Base-by-base conservation (phyloP, 2,888 invertebrate genomes). In the Mesodorylaimus sp. region DNA sequence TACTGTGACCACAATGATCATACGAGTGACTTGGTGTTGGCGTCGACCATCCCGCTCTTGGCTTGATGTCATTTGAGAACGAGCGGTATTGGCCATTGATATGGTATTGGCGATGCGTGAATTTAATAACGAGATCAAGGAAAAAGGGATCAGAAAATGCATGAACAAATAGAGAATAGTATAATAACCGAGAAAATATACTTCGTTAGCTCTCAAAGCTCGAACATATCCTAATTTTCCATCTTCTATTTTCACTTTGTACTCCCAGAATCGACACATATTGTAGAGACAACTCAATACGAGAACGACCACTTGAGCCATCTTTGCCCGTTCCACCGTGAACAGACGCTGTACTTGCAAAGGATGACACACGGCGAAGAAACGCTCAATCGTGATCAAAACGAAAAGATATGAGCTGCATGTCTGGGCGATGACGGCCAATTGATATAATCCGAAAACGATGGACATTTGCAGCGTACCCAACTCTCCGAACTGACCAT, bases 241-340 rank as follows among this genome's bases (percentile, higher is more conserved):
- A n/a, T n/a, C n/a, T n/a, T n/a, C n/a, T n/a, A n/a, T n/a, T n/a
- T n/a, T n/a, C n/a, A n/a, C n/a, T n/a, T 27, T 32, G 45, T 26
- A 45, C 25, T 50, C 50, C 45, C 45, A 50, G 39, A 45, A 50
- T 21, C 50, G 50, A 5, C 32, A 25, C 13, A 45, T 2, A 27
- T 50, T 50, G 38, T 50, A 50, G 39, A 10, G 13, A 7, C 24
- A 2, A 2, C 45, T 13, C 2, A 19, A 3, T 7, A 21, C 13
- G 19, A 43, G 2, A n/a, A 50, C 37, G 3, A 13, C 3, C n/a
- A 36, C 2, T 2, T 45, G 10, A 19, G 10, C 19, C 3, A 37
- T 2, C 19, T 19, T n/a, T 23, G 45, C 29, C 25, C 41, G 38
- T 16, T 21, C 3, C 5, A n/a, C 19, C 27, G 50, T 45, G 39